phyloP scores from a whole-genome alignment of 2,888 invertebrate genomes.

The Parasteatoda lunata region DNA sequence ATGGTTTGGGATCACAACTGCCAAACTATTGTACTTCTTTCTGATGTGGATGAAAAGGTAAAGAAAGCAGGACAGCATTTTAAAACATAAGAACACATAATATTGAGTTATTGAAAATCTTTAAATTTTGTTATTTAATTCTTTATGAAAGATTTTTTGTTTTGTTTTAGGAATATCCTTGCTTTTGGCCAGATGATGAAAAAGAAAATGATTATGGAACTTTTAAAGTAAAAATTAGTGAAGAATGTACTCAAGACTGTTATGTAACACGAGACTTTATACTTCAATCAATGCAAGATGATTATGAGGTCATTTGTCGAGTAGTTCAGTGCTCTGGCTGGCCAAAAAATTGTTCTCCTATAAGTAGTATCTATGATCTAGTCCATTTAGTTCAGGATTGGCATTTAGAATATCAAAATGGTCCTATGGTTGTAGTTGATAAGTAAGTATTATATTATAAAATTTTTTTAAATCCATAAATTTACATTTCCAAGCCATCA shows the following conservation, averaged over 20 bases:
- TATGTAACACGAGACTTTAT: conserved; percentile 74
- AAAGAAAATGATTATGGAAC: conserved; percentile 72
- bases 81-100: too few species aligned
- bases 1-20: conserved; percentile 98
- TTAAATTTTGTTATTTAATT: not conserved
- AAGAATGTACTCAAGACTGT: conserved; percentile 75
- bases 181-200: conserved; percentile 72
- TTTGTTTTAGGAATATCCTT: conserved; percentile 71
- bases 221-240: conserved; percentile 71
- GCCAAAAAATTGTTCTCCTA: conserved; percentile 82
- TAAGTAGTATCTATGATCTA: conserved; percentile 84
- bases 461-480: not conserved
- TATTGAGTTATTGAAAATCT: too few species aligned
- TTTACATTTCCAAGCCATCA: too few species aligned
- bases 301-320: conserved; percentile 92
- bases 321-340: conserved; percentile 90
- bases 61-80: not conserved
- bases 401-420: conserved; percentile 90
- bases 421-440: conserved; percentile 93
- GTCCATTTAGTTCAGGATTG: conserved; percentile 88
- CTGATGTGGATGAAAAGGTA: conserved; percentile 80
- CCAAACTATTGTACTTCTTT: conserved; percentile 87
- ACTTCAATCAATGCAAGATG: conserved; percentile 85
- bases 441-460: conserved; percentile 79
- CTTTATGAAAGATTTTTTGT: not conserved